These are phyloP conservation scores for Myotis findleyi DNA, from an alignment of 2,797 vertebrate species.

Conservation along the genomic window DNA sequence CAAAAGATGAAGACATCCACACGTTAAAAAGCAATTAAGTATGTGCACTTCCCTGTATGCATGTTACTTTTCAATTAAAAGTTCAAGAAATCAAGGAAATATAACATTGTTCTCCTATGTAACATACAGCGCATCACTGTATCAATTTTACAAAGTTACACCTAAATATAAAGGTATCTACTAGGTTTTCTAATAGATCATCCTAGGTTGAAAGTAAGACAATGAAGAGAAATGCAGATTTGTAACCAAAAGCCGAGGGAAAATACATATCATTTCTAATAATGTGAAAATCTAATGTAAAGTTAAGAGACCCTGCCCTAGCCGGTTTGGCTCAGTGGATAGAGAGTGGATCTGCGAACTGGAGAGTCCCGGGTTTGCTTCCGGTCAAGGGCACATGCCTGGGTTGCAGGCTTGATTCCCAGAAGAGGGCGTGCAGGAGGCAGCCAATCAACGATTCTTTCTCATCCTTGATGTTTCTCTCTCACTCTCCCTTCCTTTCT, in stretches of 20 bases:
- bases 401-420: too few relatives aligned
- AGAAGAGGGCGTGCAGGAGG: too few relatives aligned
- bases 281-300: background rate
- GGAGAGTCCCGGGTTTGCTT: too few relatives aligned
- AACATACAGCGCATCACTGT: background rate
- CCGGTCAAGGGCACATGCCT: too few relatives aligned
- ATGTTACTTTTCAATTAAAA: background rate
- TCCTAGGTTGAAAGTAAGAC: background rate
- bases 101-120: background rate
- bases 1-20: background rate
- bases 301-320: background rate
- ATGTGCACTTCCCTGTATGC: background rate
- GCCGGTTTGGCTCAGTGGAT: too few relatives aligned
- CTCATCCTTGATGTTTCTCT: too few relatives aligned
- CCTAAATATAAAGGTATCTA: background rate
- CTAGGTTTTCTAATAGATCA: background rate
- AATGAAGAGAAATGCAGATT: slow-evolving; percentile 19
- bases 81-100: background rate
- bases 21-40: background rate
- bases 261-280: background rate
- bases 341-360: too few relatives aligned
- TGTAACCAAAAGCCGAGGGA: background rate
- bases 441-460: too few relatives aligned
- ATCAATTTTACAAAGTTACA: slow-evolving; percentile 1
- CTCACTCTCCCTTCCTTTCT: too few relatives aligned